Evolutionary conservation across 2,113 vertebrate species (phyloP).

Genomic region (Propithecus coquereli): DNA sequence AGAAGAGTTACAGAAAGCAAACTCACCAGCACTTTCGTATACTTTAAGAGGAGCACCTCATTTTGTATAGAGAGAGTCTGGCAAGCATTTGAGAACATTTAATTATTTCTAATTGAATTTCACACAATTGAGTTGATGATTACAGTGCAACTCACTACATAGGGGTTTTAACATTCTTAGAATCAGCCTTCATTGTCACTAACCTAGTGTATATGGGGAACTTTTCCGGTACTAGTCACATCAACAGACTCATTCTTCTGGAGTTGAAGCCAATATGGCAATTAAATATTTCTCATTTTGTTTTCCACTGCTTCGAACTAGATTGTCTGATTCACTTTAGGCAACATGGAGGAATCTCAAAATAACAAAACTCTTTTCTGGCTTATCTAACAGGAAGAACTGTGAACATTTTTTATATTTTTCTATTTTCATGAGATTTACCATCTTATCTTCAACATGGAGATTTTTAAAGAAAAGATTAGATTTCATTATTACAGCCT

Average conservation of each 20-base stretch:
- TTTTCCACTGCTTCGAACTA: neutral
- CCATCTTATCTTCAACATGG: neutral
- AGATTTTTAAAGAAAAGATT: neutral
- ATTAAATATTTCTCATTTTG: neutral
- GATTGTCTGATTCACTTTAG: neutral
- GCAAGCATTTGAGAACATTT: neutral
- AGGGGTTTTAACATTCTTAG: neutral
- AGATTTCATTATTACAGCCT: neutral
- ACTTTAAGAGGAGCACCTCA: neutral
- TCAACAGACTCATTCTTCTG: neutral
- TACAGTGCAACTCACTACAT: accelerated
- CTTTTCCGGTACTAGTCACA: neutral
- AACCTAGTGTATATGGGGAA: too few species aligned
- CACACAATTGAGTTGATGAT: neutral
- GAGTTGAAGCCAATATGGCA: neutral
- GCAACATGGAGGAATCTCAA: neutral
- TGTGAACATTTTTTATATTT: neutral
- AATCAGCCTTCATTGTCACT: too few species aligned
- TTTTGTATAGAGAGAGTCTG: neutral
- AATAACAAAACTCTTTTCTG: neutral
- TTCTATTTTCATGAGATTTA: neutral
- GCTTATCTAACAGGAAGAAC: neutral
- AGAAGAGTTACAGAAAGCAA: neutral
- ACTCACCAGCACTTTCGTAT: neutral
- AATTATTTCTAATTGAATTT: neutral